phyloP scores from a whole-genome alignment of 1,140 invertebrate genomes.

The Gerris buenoi region DNA sequence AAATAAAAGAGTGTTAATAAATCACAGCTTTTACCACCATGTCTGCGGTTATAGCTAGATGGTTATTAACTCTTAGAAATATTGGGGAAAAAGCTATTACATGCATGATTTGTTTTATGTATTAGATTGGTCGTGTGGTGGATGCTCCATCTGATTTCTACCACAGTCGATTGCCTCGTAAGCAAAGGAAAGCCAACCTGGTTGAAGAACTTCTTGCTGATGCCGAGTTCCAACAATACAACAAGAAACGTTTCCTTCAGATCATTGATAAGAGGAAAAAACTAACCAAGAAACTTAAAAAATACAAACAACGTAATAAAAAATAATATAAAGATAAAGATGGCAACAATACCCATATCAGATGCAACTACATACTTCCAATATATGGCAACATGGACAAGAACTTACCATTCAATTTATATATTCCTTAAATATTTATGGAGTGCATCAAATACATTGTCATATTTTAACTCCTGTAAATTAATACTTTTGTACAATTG shows the following conservation, averaged over 20 bases:
- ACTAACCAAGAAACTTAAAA: no score
- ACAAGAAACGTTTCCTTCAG: constrained; percentile 67
- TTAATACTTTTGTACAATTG: no score
- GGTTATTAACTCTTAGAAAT: neutral
- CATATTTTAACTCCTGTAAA: no score
- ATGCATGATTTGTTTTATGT: constrained; percentile 19
- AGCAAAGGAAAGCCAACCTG: constrained; percentile 71
- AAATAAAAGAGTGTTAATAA: neutral
- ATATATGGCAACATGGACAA: no score
- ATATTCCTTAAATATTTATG: no score
- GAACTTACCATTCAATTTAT: no score
- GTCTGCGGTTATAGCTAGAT: neutral
- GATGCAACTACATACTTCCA: no score
- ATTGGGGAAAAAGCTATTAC: neutral
- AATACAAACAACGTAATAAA: no score
- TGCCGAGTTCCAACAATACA: constrained; percentile 70
- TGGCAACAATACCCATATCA: no score
- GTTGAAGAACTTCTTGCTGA: constrained; percentile 85
- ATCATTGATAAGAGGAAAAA: no score
- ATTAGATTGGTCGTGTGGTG: constrained; percentile 54
- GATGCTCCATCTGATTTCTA: constrained; percentile 58
- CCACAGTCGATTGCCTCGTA: constrained; percentile 61
- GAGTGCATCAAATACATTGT: no score
- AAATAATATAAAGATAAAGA: no score
- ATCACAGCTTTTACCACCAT: neutral